phyloP scores from a whole-genome alignment of 2,797 vertebrate genomes.

The Pristis pectinata region DNA sequence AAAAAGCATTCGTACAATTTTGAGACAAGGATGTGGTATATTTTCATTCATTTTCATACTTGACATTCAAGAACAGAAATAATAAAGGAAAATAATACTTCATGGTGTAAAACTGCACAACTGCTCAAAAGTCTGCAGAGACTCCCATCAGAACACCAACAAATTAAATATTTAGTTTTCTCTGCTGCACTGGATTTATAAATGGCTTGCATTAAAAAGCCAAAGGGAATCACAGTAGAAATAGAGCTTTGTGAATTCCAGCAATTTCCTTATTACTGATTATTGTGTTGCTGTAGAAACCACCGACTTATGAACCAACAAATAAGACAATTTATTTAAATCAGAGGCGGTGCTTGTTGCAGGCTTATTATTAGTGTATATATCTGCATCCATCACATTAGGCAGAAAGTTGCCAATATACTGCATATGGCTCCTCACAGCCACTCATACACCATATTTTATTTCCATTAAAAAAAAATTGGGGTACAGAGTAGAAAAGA shows the following conservation, averaged over 20 bases:
- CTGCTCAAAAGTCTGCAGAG: background rate
- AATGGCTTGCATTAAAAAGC: background rate
- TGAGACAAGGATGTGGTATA: background rate
- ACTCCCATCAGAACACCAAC: background rate
- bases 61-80: background rate
- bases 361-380: background rate
- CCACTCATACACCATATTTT: background rate
- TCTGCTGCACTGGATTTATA: background rate
- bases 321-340: background rate
- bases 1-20: background rate
- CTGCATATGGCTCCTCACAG: background rate
- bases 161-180: conserved; percentile 28
- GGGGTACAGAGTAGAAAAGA: background rate
- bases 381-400: background rate
- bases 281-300: background rate
- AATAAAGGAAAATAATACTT: background rate
- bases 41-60: background rate
- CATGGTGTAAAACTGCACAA: background rate
- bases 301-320: too few species aligned
- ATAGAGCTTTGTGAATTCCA: background rate
- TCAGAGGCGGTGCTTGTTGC: background rate
- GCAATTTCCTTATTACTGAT: background rate
- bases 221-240: background rate
- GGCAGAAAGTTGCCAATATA: background rate
- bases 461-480: background rate